A percentile compares a stretch with the other conserved stretches of the same genome.
These are phyloP conservation scores for Sarcoramphus papa DNA, from an alignment of 2,797 vertebrate genomes.

Conservation along the genomic window DNA sequence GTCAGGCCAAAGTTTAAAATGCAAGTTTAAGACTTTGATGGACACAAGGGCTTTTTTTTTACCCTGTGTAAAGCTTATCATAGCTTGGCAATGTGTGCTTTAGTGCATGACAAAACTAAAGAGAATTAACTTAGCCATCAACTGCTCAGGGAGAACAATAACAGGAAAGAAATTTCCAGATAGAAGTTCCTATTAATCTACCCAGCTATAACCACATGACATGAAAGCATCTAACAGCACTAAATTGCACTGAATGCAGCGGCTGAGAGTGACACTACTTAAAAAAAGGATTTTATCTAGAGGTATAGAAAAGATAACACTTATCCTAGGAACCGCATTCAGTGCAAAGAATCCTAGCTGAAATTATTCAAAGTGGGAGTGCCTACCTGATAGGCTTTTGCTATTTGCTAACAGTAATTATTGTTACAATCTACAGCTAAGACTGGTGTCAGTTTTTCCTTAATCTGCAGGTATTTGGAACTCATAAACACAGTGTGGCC, in stretches of 20 bases:
- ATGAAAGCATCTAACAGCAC: conserved; percentile 62
- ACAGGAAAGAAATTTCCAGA: conserved; percentile 90
- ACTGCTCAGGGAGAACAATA: conserved; percentile 94
- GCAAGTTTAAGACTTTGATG: conserved; percentile 92
- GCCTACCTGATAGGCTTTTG: background rate
- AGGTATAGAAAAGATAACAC: background rate
- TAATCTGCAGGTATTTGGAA: background rate
- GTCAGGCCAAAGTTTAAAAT: conserved; percentile 96
- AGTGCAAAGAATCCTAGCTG: background rate
- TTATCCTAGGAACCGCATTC: background rate
- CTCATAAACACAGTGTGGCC: background rate
- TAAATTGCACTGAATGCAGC: conserved; percentile 28
- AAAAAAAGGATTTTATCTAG: background rate
- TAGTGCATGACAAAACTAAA: conserved; percentile 97
- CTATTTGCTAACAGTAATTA: background rate
- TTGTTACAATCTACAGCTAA: background rate
- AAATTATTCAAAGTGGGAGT: background rate
- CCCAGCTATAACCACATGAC: conserved; percentile 74
- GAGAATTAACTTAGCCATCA: conserved; percentile 99
- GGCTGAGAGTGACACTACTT: conserved; percentile 30
- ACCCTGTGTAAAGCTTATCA: conserved; percentile 88
- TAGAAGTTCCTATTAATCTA: conserved; percentile 88
- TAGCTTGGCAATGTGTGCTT: conserved; percentile 94
- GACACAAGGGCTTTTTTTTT: conserved; percentile 81
- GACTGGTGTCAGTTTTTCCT: background rate